Conservation (phyloP, 2,113 vertebrate genomes). For the Argyrosomus japonicus region DNA sequence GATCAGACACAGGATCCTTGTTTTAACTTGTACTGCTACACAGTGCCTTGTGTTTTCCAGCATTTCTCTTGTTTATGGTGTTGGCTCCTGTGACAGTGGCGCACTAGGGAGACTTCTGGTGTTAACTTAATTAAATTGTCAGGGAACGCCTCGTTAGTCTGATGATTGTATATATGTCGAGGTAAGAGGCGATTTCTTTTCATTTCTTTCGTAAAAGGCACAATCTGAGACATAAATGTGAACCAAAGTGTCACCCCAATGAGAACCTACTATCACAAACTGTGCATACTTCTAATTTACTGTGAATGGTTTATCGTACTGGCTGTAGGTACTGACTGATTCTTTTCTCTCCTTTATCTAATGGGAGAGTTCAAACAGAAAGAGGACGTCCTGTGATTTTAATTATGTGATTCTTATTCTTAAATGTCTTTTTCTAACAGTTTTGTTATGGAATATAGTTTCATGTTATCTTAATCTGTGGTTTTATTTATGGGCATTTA, state of each 20-base stretch:
- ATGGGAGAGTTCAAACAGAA: not conserved
- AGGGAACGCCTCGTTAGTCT: conserved; percentile 73
- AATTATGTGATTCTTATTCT: not conserved
- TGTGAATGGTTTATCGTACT: not conserved
- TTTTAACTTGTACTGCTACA: conserved; percentile 46
- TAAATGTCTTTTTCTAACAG: not conserved
- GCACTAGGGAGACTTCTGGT: conserved; percentile 58
- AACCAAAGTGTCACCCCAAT: not conserved
- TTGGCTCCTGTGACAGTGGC: conserved; percentile 49
- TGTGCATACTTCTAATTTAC: not conserved
- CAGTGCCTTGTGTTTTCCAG: conserved; percentile 38
- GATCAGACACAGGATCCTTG: conserved; percentile 54
- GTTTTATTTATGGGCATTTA: not conserved
- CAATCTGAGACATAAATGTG: not conserved
- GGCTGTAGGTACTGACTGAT: not conserved
- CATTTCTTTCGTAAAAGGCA: not conserved
- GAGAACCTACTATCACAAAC: not conserved
- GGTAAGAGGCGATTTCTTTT: not conserved
- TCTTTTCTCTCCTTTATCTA: not conserved
- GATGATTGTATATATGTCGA: conserved; percentile 37
- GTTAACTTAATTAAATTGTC: conserved; percentile 81
- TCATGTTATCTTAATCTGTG: not conserved
- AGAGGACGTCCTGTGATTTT: not conserved
- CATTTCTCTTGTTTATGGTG: conserved; percentile 46
- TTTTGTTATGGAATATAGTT: not conserved